phyloP scores from a whole-genome alignment of 1,140 invertebrate species.

The Pseudachorutes palmiensis region DNA sequence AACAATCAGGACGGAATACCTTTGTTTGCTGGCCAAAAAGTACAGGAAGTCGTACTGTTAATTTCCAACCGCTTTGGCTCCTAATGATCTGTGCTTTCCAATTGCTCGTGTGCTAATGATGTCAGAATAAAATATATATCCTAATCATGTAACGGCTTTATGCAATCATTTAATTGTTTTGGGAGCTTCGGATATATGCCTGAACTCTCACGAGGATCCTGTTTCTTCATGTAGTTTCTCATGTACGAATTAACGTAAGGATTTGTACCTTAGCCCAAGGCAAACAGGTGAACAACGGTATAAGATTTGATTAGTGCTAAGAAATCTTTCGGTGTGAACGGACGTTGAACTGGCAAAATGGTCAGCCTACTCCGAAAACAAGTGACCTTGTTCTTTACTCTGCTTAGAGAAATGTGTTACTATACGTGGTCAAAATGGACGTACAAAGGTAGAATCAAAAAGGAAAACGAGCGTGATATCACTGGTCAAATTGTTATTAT shows the following conservation, averaged over 20 bases:
- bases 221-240: not conserved
- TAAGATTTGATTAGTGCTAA: too few species aligned
- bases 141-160: too few species aligned
- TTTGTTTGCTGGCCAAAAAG: not conserved
- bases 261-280: not conserved
- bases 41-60: not conserved
- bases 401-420: not conserved
- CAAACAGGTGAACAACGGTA: not conserved
- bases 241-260: too few species aligned
- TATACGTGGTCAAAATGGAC: not conserved
- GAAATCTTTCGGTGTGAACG: too few species aligned
- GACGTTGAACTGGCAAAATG: too few species aligned
- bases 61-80: not conserved
- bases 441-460: not conserved
- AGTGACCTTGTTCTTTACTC: not conserved
- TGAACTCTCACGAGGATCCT: not conserved
- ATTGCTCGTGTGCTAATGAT: not conserved
- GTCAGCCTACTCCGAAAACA: not conserved
- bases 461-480: conserved; percentile 47
- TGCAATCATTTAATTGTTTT: not conserved
- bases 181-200: not conserved
- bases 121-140: too few species aligned
- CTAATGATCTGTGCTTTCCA: not conserved
- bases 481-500: conserved; percentile 70
- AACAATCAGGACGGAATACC: not conserved